Conservation (phyloP, 2,888 invertebrate genomes). For the Mycogona germanica region DNA sequence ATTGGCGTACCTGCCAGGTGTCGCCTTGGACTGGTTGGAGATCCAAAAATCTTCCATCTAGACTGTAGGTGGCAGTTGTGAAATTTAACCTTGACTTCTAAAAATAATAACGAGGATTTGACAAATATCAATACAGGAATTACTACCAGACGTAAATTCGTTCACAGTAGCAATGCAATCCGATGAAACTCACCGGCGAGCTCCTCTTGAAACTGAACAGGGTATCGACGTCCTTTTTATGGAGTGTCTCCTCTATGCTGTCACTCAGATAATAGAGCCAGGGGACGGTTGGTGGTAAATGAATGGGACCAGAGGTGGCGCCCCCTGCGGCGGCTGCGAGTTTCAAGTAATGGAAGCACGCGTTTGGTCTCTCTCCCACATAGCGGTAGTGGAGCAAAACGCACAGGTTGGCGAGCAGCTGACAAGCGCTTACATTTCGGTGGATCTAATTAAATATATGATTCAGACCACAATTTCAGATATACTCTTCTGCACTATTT, state of each 20-base stretch:
- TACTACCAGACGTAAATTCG: too few species aligned
- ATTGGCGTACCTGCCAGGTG: slow-evolving; percentile 9
- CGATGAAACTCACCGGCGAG: neutral
- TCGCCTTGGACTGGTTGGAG: slow-evolving; percentile 5
- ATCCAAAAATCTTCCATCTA: slow-evolving; percentile 12
- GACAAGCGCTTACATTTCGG: slow-evolving; percentile 8
- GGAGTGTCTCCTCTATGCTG: slow-evolving; percentile 5
- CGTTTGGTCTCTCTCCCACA: slow-evolving; percentile 4
- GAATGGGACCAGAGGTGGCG: neutral
- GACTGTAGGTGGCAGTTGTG: slow-evolving; percentile 8
- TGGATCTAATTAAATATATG: neutral
- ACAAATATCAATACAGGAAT: too few species aligned
- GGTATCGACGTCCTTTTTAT: slow-evolving; percentile 12
- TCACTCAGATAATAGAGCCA: slow-evolving; percentile 13
- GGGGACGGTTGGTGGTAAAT: neutral
- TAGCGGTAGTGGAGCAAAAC: slow-evolving; percentile 9
- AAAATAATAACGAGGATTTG: neutral
- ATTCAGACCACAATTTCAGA: neutral
- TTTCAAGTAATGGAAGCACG: slow-evolving; percentile 7
- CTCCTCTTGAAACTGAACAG: slow-evolving; percentile 8
- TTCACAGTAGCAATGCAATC: too few species aligned
- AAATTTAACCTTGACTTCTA: slow-evolving; percentile 8
- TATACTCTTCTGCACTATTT: neutral
- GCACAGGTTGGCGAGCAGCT: slow-evolving; percentile 9
- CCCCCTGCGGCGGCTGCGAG: neutral